These are phyloP conservation scores for Microdon myrmicae DNA, from an alignment of 2,888 invertebrate genomes.

Conservation along the genomic window DNA sequence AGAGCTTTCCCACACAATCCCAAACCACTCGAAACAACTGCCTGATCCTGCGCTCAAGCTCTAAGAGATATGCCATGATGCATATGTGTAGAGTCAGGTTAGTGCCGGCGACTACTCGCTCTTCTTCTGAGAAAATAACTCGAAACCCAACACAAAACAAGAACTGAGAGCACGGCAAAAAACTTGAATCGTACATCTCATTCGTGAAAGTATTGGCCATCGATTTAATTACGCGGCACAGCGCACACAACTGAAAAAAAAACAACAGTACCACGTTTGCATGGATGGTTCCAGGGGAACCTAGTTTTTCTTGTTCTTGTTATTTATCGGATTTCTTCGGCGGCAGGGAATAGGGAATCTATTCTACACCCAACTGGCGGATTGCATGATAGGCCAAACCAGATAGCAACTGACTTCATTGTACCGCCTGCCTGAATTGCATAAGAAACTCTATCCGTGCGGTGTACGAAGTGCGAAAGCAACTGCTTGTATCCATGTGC, in stretches of 20 bases:
- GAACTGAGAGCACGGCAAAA: conserved; percentile 21
- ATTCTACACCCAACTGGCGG: no score
- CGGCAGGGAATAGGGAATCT: no score
- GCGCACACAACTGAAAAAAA: neutral
- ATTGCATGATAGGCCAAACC: no score
- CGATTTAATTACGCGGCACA: conserved; percentile 3
- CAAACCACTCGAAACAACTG: neutral
- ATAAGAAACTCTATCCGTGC: no score
- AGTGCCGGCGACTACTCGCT: conserved; percentile 3
- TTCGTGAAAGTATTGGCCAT: conserved; percentile 4
- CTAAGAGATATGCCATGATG: neutral
- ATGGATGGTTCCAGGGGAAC: no score
- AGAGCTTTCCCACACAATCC: conserved; percentile 34
- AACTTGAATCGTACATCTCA: conserved; percentile 12
- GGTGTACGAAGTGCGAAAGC: no score
- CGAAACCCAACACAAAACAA: conserved; percentile 42
- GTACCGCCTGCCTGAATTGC: no score
- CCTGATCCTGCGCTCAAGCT: neutral
- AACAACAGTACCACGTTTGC: conserved; percentile 23
- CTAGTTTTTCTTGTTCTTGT: no score
- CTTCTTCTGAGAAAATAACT: no score
- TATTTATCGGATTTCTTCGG: no score
- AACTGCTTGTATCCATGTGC: no score
- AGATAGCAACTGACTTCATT: no score
- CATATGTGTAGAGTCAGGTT: conserved; percentile 1